Conservation (phyloP, 2,888 invertebrate species). For the Andrena marginata region DNA sequence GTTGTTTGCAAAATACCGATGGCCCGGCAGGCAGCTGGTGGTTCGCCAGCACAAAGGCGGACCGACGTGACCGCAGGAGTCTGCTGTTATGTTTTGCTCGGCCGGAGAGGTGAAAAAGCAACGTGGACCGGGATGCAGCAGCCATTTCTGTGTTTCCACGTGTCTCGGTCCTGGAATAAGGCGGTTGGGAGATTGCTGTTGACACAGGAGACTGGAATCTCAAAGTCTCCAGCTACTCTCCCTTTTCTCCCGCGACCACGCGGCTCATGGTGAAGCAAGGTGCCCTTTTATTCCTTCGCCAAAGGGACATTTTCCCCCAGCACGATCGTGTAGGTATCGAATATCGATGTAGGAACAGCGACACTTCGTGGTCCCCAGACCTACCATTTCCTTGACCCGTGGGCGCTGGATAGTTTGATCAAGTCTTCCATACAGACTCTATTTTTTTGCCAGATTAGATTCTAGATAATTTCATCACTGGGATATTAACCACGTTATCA, state of each 20-base stretch:
- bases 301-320: no score
- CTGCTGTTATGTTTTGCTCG: conserved; percentile 23
- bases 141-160: conserved; percentile 24
- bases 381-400: no score
- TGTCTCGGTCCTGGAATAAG: background rate
- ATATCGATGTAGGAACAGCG: no score
- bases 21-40: conserved; percentile 46
- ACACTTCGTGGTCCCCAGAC: no score
- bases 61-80: conserved; percentile 37
- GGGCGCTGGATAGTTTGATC: no score
- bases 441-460: no score
- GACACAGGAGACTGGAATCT: conserved; percentile 53
- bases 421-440: no score
- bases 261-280: conserved; percentile 9
- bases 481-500: no score
- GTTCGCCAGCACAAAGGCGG: conserved; percentile 38
- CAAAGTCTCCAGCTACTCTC: background rate
- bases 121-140: background rate
- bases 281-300: no score
- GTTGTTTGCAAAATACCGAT: conserved; percentile 47
- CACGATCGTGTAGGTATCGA: no score
- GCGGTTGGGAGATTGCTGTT: conserved; percentile 46
- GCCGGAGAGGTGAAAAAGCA: conserved; percentile 36
- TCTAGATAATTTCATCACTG: no score
- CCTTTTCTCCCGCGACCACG: background rate